Conservation (phyloP, 2,888 invertebrate genomes). For the Syritta pipiens region DNA sequence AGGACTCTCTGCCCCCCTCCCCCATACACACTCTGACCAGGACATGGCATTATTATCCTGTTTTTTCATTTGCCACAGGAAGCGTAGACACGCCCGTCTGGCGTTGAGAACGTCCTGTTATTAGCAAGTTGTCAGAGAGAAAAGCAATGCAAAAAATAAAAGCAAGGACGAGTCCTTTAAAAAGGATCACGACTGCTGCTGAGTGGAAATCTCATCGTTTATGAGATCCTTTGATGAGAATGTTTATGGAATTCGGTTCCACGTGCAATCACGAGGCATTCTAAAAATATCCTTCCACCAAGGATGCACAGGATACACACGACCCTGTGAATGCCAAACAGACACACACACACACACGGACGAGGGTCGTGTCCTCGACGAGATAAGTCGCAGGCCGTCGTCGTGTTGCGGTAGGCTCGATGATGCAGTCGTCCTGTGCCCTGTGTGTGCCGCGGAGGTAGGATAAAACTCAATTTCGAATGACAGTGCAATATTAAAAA, state of each 20-base stretch:
- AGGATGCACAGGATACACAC: slow-evolving; percentile 23
- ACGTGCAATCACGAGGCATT: slow-evolving; percentile 28
- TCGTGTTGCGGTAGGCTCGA: slow-evolving; percentile 13
- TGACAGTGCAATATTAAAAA: slow-evolving; percentile 68
- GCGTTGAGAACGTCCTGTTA: slow-evolving; percentile 40
- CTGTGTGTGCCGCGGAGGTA: not conserved
- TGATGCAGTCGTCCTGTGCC: slow-evolving; percentile 11
- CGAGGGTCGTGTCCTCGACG: slow-evolving; percentile 15
- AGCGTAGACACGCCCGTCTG: slow-evolving; percentile 58
- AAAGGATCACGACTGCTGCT: slow-evolving; percentile 31
- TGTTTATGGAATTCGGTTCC: slow-evolving; percentile 49
- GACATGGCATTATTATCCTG: slow-evolving; percentile 53
- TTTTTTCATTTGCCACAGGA: slow-evolving; percentile 50
- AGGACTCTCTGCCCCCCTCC: slow-evolving; percentile 11
- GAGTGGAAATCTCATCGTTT: slow-evolving; percentile 55
- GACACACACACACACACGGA: not conserved
- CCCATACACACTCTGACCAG: slow-evolving; percentile 40
- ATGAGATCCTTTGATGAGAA: slow-evolving; percentile 40
- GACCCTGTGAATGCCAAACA: too few species aligned
- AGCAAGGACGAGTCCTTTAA: slow-evolving; percentile 14
- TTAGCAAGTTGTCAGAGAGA: slow-evolving; percentile 57
- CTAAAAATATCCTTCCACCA: slow-evolving; percentile 39
- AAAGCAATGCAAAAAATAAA: slow-evolving; percentile 12
- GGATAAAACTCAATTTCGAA: slow-evolving; percentile 60
- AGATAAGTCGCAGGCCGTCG: slow-evolving; percentile 23